Conservation (phyloP, 2,113 vertebrate genomes). For the Macaca mulatta region DNA sequence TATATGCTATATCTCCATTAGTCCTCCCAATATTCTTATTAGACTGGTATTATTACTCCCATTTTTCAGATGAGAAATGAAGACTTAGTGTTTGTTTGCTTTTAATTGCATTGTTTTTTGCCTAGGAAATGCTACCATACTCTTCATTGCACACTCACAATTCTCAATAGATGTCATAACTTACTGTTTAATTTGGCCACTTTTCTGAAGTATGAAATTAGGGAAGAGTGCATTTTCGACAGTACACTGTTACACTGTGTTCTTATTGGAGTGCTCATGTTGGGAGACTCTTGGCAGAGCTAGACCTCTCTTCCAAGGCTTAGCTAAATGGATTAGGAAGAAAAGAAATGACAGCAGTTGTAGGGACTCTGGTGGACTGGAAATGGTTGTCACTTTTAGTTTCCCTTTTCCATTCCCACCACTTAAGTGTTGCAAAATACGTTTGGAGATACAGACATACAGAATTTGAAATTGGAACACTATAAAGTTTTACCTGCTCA, state of each 20-base stretch:
- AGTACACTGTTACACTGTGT: background rate
- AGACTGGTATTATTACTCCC: background rate
- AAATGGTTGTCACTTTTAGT: background rate
- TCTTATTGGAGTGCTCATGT: background rate
- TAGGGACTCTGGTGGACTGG: background rate
- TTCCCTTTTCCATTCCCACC: background rate
- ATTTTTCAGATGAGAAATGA: slow-evolving; percentile 44
- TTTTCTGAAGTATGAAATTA: background rate
- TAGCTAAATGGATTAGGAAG: background rate
- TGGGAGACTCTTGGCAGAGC: background rate
- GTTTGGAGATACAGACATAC: background rate
- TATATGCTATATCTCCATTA: background rate
- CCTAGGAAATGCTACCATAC: background rate
- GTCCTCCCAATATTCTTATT: background rate
- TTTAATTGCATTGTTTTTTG: slow-evolving; percentile 7
- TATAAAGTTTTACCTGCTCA: background rate
- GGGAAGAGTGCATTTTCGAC: background rate
- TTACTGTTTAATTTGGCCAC: background rate
- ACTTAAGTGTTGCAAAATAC: background rate
- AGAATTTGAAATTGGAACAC: background rate
- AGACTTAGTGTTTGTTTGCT: slow-evolving; percentile 6
- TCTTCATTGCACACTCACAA: background rate
- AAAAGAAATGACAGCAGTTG: background rate
- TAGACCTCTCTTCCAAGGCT: background rate
- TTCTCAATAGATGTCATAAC: background rate